Evolutionary conservation across 2,888 invertebrate genomes (phyloP), one percentile per base, ranked within the genome.

Genomic region (Synanthedon tipuliformis): DNA sequence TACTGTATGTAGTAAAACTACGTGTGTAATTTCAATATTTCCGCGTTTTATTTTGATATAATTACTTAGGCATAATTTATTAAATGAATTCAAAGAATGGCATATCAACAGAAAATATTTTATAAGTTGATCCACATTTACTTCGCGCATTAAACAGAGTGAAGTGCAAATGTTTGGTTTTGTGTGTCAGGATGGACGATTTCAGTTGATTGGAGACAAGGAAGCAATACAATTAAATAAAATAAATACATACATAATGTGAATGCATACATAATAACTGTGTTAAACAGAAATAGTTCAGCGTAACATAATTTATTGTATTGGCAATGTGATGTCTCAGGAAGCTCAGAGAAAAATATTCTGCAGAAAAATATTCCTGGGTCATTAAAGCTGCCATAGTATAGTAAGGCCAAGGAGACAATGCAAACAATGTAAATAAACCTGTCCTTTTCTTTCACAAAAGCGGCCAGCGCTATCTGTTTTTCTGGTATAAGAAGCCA

Each of bases 181-280:
- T 54, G 78, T 75, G 77, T 84, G 86, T 69, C 63, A 73, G 74
- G 63, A 82, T 71, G 77, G 84, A 86, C 85, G 77, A 78, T 81
- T 73, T 75, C 67, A 75, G 76, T 78, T 76, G 81, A 75, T 72
- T 69, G 77, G 65, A 69, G 83, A 84, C 84, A 84, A 79, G 86
- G 85, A 85, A 85, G 84, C 84, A 81, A 71, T 75, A 50, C 23
- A 50, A 34, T 50, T n/a, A 18, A 12, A 23, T n/a, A 10, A 18
- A 7, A 15, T 50, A 50, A 1, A 23, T 23, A 18, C 18, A 18
- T 2, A 18, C 18, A 23, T 23, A 23, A 13, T 49, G 18, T 49
- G 12, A 15, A 11, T 45, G 10, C 27, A 27, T 34, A 34, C 10
- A 23, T 23, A 23, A 23, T 23, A 23, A 34, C 3, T 2, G 34